These are phyloP conservation scores for Conger conger DNA, from an alignment of 2,113 vertebrate genomes.

Conservation along the genomic window DNA sequence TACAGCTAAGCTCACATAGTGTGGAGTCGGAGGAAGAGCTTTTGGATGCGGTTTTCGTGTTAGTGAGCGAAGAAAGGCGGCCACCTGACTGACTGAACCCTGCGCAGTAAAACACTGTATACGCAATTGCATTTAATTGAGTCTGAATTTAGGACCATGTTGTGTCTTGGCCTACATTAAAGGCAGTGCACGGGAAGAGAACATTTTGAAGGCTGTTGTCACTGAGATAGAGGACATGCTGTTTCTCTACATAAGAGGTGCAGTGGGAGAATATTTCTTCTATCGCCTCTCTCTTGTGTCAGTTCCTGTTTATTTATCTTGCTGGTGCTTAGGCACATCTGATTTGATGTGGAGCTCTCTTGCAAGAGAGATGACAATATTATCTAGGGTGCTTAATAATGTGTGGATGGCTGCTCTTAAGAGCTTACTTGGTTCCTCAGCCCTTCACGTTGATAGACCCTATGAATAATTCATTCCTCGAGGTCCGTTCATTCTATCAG, in stretches of 20 bases:
- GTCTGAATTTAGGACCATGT: too few species aligned
- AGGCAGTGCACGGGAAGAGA: too few species aligned
- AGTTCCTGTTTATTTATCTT: slow-evolving; percentile 1
- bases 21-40: too few species aligned
- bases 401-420: background rate
- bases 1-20: too few species aligned
- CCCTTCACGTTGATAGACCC: background rate
- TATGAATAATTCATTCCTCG: background rate
- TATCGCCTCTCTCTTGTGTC: too few species aligned
- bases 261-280: too few species aligned
- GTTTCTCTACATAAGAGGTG: background rate
- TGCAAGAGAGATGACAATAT: background rate
- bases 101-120: too few species aligned
- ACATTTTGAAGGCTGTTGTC: background rate
- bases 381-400: background rate
- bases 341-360: background rate
- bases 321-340: background rate
- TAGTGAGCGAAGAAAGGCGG: too few species aligned
- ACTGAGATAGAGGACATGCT: background rate
- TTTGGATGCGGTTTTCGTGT: too few species aligned
- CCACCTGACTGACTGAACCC: too few species aligned
- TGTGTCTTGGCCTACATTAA: too few species aligned
- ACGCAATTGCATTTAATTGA: too few species aligned
- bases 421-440: background rate
- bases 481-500: background rate